Evolutionary conservation across 2,113 vertebrate genomes (phyloP).

Genomic region (Nycticorax nycticorax): DNA sequence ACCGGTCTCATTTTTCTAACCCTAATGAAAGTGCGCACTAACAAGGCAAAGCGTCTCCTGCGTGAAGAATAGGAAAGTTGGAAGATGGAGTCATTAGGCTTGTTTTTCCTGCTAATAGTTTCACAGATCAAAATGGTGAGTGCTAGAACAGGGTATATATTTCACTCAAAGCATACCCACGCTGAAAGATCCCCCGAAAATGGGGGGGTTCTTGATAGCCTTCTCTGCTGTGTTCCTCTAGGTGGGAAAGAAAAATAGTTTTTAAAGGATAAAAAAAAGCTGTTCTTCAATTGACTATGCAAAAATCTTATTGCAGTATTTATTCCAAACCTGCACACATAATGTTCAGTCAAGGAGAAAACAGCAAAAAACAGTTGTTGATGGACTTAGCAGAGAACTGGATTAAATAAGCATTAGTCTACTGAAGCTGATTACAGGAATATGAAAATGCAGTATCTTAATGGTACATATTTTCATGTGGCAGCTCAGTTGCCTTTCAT

Average conservation of each 20-base stretch:
- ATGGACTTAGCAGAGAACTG: conserved; percentile 97
- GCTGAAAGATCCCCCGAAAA: not conserved
- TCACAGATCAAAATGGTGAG: not conserved
- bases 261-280: conserved; percentile 74
- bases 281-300: conserved; percentile 81
- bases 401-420: conserved; percentile 98
- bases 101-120: not conserved
- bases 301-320: conserved; percentile 83
- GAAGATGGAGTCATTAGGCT: not conserved
- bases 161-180: not conserved
- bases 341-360: conserved; percentile 86
- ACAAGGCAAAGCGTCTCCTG: not conserved
- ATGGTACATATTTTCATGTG: conserved; percentile 98
- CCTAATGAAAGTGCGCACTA: not conserved
- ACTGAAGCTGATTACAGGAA: conserved; percentile 94
- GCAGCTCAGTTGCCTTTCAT: conserved; percentile 97
- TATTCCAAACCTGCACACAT: conserved; percentile 84
- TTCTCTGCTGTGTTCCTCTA: conserved; percentile 32
- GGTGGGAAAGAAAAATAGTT: conserved; percentile 75
- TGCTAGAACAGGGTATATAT: rapidly evolving
- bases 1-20: not conserved
- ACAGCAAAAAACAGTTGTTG: conserved; percentile 91
- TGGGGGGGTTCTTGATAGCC: not conserved
- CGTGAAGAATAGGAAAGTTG: not conserved
- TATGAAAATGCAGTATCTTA: conserved; percentile 96